Conservation (phyloP, 2,113 vertebrate species). For the Calyptomena viridis region DNA sequence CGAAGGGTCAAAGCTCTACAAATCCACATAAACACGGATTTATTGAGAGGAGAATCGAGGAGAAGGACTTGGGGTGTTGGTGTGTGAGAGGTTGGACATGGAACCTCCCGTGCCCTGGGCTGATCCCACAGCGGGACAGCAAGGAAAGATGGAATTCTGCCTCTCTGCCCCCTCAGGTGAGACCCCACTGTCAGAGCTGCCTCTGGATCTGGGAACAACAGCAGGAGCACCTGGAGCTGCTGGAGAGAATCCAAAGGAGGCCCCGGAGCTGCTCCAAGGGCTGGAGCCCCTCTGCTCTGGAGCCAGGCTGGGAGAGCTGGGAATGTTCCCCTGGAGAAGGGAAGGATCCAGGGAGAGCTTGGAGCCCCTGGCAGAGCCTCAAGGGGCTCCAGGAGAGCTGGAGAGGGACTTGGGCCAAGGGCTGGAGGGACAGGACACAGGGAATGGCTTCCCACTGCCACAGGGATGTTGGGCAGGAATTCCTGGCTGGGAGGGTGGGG, state of each 20-base stretch:
- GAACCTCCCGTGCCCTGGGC: not conserved
- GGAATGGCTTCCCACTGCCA: not conserved
- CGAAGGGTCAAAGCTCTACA: fast-evolving
- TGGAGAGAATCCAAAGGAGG: fast-evolving
- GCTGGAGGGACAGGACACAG: not conserved
- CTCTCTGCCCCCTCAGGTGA: not conserved
- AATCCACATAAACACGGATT: fast-evolving
- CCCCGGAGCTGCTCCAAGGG: not conserved
- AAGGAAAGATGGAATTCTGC: not conserved
- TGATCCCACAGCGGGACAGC: not conserved
- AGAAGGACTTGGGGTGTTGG: not conserved
- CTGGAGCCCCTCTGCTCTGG: not conserved
- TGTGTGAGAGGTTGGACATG: not conserved
- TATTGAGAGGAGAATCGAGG: fast-evolving
- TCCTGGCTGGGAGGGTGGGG: not conserved
- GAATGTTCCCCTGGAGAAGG: fast-evolving
- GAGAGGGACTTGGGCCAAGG: not conserved
- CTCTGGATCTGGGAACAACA: not conserved
- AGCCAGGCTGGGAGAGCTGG: not conserved
- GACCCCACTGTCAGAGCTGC: not conserved
- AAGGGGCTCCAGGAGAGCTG: not conserved
- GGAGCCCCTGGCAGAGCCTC: fast-evolving
- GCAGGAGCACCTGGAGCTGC: not conserved
- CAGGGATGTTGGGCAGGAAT: not conserved
- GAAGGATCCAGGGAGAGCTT: not conserved